Evolutionary conservation across 1,140 invertebrate species (phyloP).

Genomic region (Pinna nobilis): DNA sequence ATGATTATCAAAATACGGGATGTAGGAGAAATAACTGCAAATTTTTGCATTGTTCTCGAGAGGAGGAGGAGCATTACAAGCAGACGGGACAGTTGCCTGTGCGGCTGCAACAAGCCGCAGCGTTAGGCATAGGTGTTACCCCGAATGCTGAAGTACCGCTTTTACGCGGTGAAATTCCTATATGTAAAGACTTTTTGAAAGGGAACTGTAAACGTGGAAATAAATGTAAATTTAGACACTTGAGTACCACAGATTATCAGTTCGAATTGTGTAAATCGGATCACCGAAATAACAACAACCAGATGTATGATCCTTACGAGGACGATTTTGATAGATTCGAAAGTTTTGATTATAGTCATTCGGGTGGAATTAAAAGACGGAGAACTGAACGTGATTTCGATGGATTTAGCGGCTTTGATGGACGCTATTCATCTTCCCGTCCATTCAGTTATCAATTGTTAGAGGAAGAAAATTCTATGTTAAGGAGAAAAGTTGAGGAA

Average conservation of each 20-base stretch:
- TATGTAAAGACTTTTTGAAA: slow-evolving; percentile 87
- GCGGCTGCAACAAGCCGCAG: slow-evolving; percentile 65
- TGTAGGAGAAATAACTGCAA: slow-evolving; percentile 78
- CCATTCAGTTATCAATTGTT: slow-evolving; percentile 72
- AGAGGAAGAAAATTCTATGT: slow-evolving; percentile 84
- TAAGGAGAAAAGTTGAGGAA: slow-evolving; percentile 84
- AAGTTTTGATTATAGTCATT: slow-evolving; percentile 53
- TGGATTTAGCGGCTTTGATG: slow-evolving; percentile 49
- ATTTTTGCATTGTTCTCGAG: slow-evolving; percentile 86
- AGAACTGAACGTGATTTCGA: slow-evolving; percentile 53
- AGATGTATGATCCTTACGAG: slow-evolving; percentile 45
- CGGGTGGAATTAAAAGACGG: slow-evolving; percentile 45
- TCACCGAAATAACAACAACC: slow-evolving; percentile 30
- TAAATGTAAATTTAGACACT: slow-evolving; percentile 70
- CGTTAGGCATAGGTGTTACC: slow-evolving; percentile 57
- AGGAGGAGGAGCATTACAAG: slow-evolving; percentile 86
- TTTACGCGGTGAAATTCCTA: slow-evolving; percentile 74
- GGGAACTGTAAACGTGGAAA: slow-evolving; percentile 81
- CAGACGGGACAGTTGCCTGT: slow-evolving; percentile 68
- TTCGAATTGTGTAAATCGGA: slow-evolving; percentile 55
- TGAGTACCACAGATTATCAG: slow-evolving; percentile 56
- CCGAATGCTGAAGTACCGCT: slow-evolving; percentile 54
- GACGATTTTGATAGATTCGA: slow-evolving; percentile 60
- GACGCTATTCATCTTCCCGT: slow-evolving; percentile 46
- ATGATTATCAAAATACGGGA: slow-evolving; percentile 87